Percentiles rank a stretch among this genome's conserved stretches.
Conservation (phyloP, 2,888 invertebrate genomes). For the Frankliniella intonsa region DNA sequence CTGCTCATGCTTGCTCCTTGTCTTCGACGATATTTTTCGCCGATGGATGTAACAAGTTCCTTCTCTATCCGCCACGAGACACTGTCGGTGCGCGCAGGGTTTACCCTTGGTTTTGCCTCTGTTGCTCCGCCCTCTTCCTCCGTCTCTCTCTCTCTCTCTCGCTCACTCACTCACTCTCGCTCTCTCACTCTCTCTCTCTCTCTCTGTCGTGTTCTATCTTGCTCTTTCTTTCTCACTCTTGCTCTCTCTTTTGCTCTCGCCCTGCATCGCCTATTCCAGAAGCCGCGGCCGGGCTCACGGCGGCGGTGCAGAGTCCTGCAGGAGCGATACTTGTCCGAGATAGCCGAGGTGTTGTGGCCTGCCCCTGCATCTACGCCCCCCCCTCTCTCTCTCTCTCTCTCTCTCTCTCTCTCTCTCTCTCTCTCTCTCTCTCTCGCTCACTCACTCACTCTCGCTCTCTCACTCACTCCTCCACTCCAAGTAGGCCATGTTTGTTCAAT, state of each 20-base stretch:
- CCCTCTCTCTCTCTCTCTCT: too few species aligned
- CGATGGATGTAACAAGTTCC: not conserved
- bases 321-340: not conserved
- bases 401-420: too few species aligned
- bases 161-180: not conserved
- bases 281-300: not conserved
- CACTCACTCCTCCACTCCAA: not conserved
- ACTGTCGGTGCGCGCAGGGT: too few species aligned
- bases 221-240: not conserved
- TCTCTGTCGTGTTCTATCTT: not conserved
- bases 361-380: too few species aligned
- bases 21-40: not conserved
- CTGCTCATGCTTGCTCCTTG: not conserved
- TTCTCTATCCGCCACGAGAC: too few species aligned
- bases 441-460: too few species aligned
- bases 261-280: not conserved
- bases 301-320: not conserved
- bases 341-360: not conserved
- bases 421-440: too few species aligned
- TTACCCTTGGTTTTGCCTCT: too few species aligned
- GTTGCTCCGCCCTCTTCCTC: not conserved
- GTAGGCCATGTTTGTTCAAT: constrained; percentile 24
- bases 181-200: not conserved
- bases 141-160: not conserved
- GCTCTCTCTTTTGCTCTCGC: not conserved